Evolutionary conservation across 2,113 vertebrate genomes (phyloP), one percentile per base, ranked within the genome.

Genomic region (Lepus europaeus): DNA sequence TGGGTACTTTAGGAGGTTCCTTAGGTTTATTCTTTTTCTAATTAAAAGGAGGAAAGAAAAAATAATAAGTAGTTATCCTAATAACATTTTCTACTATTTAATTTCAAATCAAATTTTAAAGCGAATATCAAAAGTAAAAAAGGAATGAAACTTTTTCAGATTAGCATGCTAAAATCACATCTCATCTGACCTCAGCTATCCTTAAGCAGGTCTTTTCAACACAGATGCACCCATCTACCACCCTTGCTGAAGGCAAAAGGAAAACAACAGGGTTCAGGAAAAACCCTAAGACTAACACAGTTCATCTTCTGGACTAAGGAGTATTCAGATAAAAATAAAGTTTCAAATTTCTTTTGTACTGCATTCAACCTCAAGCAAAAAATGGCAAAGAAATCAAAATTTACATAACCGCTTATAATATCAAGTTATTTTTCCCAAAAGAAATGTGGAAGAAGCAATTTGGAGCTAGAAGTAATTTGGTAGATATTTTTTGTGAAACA

Each of bases 1-100:
- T 98, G 0, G 99, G 98, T 94, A 99, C 98, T 96, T 98, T 98
- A 2, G 99, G 99, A 56, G 99, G 99, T 83, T 99, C 98, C 92
- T 97, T 98, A 13, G 99, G 99, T 96, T 99, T 99, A 96, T 99
- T 99, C 95, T 98, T 98, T 99, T 98, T 99, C 99, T 99, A 97
- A 92, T 97, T 84, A 96, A 92, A 96, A 82, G 53, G 29, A 78
- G 22, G 78, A 86, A 53, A 27, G 10, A 7, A 82, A 87, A 87
- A 89, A 23, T 69, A 91, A 2, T 91, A 89, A 84, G 25, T 63
- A 39, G 49, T 76, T 63, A 96, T 56, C 2, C 49, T 92, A 69
- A 6, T 36, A 88, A 91, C 9, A 83, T 51, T 88, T 93, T 72
- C 53, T 76, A 89, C 61, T 76, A 87, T 33, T 82, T 89, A 85